phyloP scores from a whole-genome alignment of 2,888 invertebrate species.

The Anodontia alba region DNA sequence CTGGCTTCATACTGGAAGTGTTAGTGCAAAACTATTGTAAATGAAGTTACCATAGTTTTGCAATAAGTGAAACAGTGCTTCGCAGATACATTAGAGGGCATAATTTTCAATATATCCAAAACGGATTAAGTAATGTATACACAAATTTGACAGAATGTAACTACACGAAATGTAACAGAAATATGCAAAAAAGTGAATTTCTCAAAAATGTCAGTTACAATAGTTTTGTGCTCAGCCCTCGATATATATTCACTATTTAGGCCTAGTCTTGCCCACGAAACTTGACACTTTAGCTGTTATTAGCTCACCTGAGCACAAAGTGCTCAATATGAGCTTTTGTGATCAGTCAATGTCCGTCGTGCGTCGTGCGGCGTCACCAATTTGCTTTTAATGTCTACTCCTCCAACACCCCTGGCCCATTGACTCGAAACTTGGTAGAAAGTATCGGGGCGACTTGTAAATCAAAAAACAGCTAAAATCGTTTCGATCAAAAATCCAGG shows the following conservation, averaged over 20 bases:
- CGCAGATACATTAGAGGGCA: neutral
- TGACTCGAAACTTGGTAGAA: no score
- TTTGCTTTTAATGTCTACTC: no score
- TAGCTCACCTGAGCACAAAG: no score
- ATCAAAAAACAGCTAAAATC: no score
- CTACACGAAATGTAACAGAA: neutral
- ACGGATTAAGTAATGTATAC: neutral
- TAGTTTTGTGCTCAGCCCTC: neutral
- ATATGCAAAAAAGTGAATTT: neutral
- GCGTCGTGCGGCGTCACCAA: no score
- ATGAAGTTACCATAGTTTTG: slow-evolving; percentile 5
- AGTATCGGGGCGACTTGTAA: no score
- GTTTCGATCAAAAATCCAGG: no score
- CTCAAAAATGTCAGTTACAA: neutral
- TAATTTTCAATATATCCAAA: neutral
- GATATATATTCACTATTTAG: no score
- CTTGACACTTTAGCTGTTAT: no score
- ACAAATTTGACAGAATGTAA: neutral
- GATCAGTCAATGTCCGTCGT: no score
- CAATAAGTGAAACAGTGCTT: neutral
- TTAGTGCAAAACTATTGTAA: slow-evolving; percentile 6
- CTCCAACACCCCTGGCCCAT: no score
- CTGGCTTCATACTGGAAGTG: neutral
- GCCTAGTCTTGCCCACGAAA: neutral
- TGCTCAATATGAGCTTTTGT: no score